Percentiles rank a stretch among this genome's conserved stretches.
Evolutionary conservation across 1,140 invertebrate genomes (phyloP).

Genomic region (Zaprionus camerounensis): DNA sequence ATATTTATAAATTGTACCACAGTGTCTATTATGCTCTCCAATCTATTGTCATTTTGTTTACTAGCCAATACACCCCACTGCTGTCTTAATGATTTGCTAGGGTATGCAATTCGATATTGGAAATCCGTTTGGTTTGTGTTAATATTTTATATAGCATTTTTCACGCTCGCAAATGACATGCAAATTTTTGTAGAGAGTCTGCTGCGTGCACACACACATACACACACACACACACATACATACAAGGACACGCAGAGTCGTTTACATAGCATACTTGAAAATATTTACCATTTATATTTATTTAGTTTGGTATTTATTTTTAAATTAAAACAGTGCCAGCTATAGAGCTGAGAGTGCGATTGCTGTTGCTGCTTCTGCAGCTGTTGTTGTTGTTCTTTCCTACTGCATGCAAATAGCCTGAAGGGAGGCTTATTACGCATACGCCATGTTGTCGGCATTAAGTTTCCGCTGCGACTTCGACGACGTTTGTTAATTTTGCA

Average conservation of each 20-base stretch:
- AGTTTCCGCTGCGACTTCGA: constrained; percentile 26
- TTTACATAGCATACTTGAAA: constrained; percentile 16
- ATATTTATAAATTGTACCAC: neutral
- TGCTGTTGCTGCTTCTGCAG: neutral
- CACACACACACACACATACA: neutral
- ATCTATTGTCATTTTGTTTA: neutral
- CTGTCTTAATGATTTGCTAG: neutral
- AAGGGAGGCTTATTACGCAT: constrained; percentile 42
- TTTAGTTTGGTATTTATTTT: constrained; percentile 44
- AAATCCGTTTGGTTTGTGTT: constrained; percentile 30
- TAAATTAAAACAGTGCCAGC: constrained; percentile 43
- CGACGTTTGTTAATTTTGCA: constrained; percentile 67
- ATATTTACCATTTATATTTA: constrained; percentile 48
- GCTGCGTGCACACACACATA: neutral
- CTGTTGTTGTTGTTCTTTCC: neutral
- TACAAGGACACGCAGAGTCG: neutral
- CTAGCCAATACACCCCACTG: neutral
- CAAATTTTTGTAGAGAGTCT: constrained; percentile 19
- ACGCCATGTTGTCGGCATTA: constrained; percentile 44
- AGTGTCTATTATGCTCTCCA: too few species aligned
- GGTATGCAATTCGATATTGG: constrained; percentile 16
- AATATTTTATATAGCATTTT: constrained; percentile 26
- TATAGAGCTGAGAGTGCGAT: neutral
- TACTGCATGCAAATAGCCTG: constrained; percentile 29
- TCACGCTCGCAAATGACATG: constrained; percentile 28